Conservation (phyloP, 2,113 vertebrate species). For the Anoura caudifer region DNA sequence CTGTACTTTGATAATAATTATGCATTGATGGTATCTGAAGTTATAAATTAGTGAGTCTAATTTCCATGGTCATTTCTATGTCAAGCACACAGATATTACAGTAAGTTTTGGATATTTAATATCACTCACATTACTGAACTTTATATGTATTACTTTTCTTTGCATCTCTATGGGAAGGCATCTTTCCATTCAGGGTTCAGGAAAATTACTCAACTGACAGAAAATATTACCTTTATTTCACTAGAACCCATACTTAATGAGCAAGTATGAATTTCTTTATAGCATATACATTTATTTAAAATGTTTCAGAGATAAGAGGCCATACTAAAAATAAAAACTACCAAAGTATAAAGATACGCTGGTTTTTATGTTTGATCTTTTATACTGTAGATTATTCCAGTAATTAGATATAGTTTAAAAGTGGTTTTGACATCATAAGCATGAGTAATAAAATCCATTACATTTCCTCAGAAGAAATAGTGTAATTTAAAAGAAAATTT, state of each 20-base stretch:
- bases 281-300: not conserved
- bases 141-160: not conserved
- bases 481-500: conserved; percentile 14
- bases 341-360: not conserved
- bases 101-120: not conserved
- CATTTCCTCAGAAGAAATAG: not conserved
- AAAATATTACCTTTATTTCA: not conserved
- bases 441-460: not conserved
- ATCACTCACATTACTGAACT: not conserved
- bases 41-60: not conserved
- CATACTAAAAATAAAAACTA: not conserved
- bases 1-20: not conserved
- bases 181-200: not conserved
- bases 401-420: not conserved
- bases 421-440: not conserved
- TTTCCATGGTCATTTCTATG: not conserved
- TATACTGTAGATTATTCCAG: not conserved
- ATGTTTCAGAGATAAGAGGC: not conserved
- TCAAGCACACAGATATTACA: not conserved
- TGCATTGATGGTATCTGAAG: not conserved
- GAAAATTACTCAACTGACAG: not conserved
- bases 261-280: not conserved
- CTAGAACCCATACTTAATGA: not conserved
- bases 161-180: not conserved
- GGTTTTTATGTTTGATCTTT: conserved; percentile 11